A percentile compares a stretch with the other conserved stretches of the same genome.
Conservation (phyloP, 2,113 vertebrate genomes). For the Morone chrysops region DNA sequence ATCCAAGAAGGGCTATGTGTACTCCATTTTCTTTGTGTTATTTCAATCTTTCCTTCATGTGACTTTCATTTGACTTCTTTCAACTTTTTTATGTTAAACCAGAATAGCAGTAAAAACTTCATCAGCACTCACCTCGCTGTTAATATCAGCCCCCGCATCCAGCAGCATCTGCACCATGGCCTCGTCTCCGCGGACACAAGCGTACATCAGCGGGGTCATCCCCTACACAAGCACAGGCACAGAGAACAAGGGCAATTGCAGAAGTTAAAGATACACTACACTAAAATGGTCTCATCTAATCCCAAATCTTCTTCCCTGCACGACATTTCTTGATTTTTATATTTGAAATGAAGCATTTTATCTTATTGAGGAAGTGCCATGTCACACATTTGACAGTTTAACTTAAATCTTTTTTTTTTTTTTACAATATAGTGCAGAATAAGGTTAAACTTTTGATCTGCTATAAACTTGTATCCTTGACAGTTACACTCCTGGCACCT, state of each 20-base stretch:
- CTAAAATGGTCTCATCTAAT: neutral
- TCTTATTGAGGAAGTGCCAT: neutral
- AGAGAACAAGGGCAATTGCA: constrained; percentile 8
- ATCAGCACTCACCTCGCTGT: constrained; percentile 92
- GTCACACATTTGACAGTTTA: neutral
- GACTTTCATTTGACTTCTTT: constrained; percentile 18
- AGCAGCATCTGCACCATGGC: constrained; percentile 99
- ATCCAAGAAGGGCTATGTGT: neutral
- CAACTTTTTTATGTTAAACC: neutral
- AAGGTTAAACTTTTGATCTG: neutral
- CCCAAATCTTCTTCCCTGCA: neutral
- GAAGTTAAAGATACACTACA: neutral
- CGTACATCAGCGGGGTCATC: constrained; percentile 99
- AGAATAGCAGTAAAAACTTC: constrained; percentile 2
- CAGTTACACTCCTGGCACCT: neutral
- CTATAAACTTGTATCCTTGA: neutral
- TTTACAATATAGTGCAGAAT: neutral
- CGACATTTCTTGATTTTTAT: neutral
- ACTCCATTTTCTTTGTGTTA: neutral
- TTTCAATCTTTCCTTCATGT: constrained; percentile 2
- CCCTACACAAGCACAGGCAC: constrained; percentile 81
- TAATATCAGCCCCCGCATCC: constrained; percentile 97
- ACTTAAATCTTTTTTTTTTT: neutral
- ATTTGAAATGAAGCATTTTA: neutral
- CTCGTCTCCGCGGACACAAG: constrained; percentile 97